phyloP scores from a whole-genome alignment of 2,797 vertebrate genomes.

The Semaprochilodus insignis region DNA sequence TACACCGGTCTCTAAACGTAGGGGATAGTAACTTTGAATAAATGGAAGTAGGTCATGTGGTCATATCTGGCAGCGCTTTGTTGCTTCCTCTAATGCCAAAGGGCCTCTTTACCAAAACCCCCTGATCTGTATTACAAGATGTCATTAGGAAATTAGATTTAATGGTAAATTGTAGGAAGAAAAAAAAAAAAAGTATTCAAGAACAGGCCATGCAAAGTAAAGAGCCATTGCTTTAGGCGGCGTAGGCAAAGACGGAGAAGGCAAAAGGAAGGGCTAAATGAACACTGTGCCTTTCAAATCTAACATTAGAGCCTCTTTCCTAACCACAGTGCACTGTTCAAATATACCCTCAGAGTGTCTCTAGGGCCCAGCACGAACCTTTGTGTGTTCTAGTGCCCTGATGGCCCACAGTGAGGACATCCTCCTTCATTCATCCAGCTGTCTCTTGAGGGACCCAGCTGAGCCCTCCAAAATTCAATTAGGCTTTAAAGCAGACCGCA shows the following conservation, averaged over 20 bases:
- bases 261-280: constrained; percentile 7
- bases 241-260: constrained; percentile 26
- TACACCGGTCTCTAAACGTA: constrained; percentile 1
- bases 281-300: constrained; percentile 27
- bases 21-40: not conserved
- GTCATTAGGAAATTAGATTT: constrained; percentile 24
- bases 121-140: constrained; percentile 10
- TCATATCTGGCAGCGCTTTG: not conserved
- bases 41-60: constrained; percentile 19
- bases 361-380: constrained; percentile 31
- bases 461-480: constrained; percentile 39
- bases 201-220: not conserved
- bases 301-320: constrained; percentile 24
- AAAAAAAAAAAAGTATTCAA: not conserved
- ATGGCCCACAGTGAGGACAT: constrained; percentile 50
- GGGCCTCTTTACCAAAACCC: constrained; percentile 11
- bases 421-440: constrained; percentile 32
- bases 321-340: constrained; percentile 9
- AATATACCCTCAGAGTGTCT: constrained; percentile 21
- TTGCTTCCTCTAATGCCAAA: not conserved
- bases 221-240: constrained; percentile 11
- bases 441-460: constrained; percentile 2
- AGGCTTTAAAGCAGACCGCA: constrained; percentile 32
- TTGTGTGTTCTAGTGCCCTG: constrained; percentile 40
- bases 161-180: not conserved